Evolutionary conservation across 2,113 vertebrate genomes (phyloP).

Genomic region (Grammomys surdaster): DNA sequence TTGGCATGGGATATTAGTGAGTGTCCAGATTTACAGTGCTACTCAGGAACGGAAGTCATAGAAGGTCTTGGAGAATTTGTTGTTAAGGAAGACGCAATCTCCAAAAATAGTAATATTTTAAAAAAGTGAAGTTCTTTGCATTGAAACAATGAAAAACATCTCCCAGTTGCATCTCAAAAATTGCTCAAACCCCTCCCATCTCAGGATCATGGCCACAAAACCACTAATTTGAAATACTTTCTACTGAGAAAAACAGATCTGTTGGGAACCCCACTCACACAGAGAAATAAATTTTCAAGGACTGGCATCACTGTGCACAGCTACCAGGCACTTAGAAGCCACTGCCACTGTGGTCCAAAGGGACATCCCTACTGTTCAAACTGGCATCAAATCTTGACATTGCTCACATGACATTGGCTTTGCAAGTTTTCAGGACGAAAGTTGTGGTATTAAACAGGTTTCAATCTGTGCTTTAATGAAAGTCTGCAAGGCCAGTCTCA

Average conservation of each 20-base stretch:
- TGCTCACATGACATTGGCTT: background rate
- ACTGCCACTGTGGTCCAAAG: background rate
- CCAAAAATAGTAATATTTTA: background rate
- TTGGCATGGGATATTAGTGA: background rate
- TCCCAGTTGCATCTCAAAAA: background rate
- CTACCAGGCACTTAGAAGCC: background rate
- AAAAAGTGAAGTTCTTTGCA: background rate
- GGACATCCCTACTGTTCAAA: background rate
- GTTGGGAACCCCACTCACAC: background rate
- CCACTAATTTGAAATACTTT: background rate
- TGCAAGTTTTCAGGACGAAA: background rate
- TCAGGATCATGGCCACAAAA: background rate
- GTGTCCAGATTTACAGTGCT: background rate
- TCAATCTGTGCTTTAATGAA: background rate
- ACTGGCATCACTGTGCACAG: background rate
- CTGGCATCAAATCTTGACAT: background rate
- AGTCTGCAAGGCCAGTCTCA: background rate
- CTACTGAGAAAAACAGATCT: background rate
- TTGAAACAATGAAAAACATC: background rate
- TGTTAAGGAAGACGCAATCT: background rate
- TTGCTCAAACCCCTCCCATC: background rate
- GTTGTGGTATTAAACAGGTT: background rate
- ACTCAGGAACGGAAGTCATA: background rate
- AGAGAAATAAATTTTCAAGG: background rate
- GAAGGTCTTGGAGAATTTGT: background rate